Evolutionary conservation across 2,888 invertebrate species (phyloP).

Genomic region (Diaphora mendica): DNA sequence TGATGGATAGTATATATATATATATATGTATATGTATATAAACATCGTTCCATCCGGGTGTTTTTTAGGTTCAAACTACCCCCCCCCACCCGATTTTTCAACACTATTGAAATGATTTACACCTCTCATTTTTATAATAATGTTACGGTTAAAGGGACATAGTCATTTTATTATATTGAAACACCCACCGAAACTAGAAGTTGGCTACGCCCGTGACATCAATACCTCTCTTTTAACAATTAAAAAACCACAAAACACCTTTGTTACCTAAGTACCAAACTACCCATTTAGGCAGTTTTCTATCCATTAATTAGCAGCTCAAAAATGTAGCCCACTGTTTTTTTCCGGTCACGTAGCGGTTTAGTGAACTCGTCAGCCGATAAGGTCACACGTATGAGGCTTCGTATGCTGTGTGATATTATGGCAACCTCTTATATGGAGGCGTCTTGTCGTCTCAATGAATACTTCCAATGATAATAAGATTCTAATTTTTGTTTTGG

Average conservation of each 20-base stretch:
- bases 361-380: slow-evolving; percentile 60
- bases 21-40: too few relatives aligned
- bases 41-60: too few relatives aligned
- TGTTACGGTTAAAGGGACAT: too few relatives aligned
- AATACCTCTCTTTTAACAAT: too few relatives aligned
- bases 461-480: slow-evolving; percentile 13
- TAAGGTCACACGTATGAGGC: slow-evolving; percentile 64
- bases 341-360: slow-evolving; percentile 81
- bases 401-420: slow-evolving; percentile 48
- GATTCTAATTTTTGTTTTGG: background rate
- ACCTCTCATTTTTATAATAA: too few relatives aligned
- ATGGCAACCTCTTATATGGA: slow-evolving; percentile 42
- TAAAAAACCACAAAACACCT: background rate
- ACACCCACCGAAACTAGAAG: too few relatives aligned
- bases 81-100: too few relatives aligned
- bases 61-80: too few relatives aligned
- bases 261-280: slow-evolving; percentile 43
- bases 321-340: slow-evolving; percentile 48
- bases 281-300: slow-evolving; percentile 16
- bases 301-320: slow-evolving; percentile 37
- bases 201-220: too few relatives aligned
- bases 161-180: too few relatives aligned
- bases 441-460: slow-evolving; percentile 41
- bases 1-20: too few relatives aligned
- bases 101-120: too few relatives aligned